Conservation (phyloP, 1,140 invertebrate genomes). For the Drosophila pandora region DNA sequence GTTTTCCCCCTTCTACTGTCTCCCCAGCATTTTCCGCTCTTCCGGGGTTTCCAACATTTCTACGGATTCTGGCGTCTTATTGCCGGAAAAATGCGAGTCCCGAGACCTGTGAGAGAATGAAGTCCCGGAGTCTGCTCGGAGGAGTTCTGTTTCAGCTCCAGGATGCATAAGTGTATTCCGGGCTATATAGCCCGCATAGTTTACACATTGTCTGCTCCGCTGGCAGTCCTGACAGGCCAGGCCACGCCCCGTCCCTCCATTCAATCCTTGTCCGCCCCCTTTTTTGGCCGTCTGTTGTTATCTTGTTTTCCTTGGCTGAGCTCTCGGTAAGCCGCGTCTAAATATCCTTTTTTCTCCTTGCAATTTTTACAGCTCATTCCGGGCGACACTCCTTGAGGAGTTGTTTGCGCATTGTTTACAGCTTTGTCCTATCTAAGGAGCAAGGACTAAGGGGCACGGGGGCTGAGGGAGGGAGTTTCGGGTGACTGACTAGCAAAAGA, state of each 20-base stretch:
- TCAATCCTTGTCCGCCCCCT: slow-evolving; percentile 2
- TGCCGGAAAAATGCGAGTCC: not conserved
- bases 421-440: slow-evolving; percentile 36
- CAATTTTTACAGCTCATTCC: slow-evolving; percentile 72
- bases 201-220: slow-evolving; percentile 72
- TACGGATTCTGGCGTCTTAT: not conserved
- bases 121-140: slow-evolving; percentile 6
- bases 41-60: not conserved
- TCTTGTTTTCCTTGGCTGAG: slow-evolving; percentile 56
- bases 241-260: not conserved
- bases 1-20: not conserved
- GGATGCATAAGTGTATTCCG: slow-evolving; percentile 44
- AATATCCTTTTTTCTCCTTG: slow-evolving; percentile 57
- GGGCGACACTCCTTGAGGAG: slow-evolving; percentile 58
- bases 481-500: not conserved
- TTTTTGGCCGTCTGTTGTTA: slow-evolving; percentile 22
- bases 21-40: not conserved
- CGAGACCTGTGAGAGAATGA: slow-evolving; percentile 6
- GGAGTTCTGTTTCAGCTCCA: slow-evolving; percentile 13
- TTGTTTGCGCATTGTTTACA: slow-evolving; percentile 70
- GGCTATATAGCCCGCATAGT: slow-evolving; percentile 48
- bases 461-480: not conserved
- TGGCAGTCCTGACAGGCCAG: slow-evolving; percentile 35
- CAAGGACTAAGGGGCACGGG: not conserved
- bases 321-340: slow-evolving; percentile 69